Base-by-base conservation (phyloP, 2,113 vertebrate genomes). In the Suricata suricatta region DNA sequence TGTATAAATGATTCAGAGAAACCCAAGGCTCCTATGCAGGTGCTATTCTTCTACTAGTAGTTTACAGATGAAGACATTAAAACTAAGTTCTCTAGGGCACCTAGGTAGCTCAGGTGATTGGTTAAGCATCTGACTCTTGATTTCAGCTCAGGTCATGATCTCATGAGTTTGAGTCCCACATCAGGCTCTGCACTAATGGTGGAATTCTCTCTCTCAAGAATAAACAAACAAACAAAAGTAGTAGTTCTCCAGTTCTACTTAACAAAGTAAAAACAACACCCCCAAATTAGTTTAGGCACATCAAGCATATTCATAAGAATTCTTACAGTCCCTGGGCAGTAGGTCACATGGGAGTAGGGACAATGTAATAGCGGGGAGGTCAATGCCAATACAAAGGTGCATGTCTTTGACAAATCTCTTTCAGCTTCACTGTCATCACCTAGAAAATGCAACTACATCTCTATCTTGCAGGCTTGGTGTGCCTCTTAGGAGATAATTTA, bases 401-500 rank as follows among this genome's bases (percentile, higher is more conserved):
- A 15, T 60, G 69, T 41, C 88, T 93, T 52, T 57, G 17, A 16
- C 52, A 81, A 80, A 68, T 25, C 60, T 86, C 38, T 85, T 47
- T 54, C 41, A 50, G 84, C 14, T 92, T 63, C 54, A 71, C 50
- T 10, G n/a, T 63, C 66, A n/a, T 77, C 86, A 69, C 47, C 54
- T 38, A 86, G 86, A 66, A 90, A 90, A 72, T 5, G 68, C 29
- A 33, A 23, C 29, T 60, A 41, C 66, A 77, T 64, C 79, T 88
- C 83, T 81, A 79, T 27, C 9, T 13, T 50, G 29, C 44, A 90
- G 27, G 27, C 33, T 5, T 71, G 29, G 52, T 66, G 3, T 92
- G 38, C 84, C n/a, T 83, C 35, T 88, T 92, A 68, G 63, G 72
- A 96, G 23, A 83, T 33, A 90, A 89, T 47, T 80, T 72, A 35